A percentile compares a stretch with the other conserved stretches of the same genome.
Conservation (phyloP, 2,888 invertebrate species). For the Chaetogeoica ovagalla region DNA sequence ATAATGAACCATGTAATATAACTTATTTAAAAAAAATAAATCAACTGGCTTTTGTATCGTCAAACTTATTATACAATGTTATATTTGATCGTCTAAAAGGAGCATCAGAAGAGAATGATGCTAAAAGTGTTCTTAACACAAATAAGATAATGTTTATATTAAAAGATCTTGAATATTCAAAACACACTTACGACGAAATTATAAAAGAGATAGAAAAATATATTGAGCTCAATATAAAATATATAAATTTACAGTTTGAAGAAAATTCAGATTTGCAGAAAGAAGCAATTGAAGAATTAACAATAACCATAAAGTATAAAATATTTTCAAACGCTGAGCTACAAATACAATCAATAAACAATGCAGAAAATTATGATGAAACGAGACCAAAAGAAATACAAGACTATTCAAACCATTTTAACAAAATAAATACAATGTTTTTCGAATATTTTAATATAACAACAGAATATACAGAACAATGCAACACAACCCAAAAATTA, state of each 20-base stretch:
- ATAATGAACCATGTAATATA: neutral
- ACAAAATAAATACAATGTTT: neutral
- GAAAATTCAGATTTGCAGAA: neutral
- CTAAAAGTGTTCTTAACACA: neutral
- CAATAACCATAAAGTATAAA: slow-evolving; percentile 6
- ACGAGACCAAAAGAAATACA: neutral
- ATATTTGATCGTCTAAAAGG: neutral
- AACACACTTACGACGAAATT: neutral
- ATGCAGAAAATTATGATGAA: neutral
- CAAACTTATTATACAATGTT: slow-evolving; percentile 21
- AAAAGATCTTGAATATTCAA: slow-evolving; percentile 3
- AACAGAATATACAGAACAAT: neutral
- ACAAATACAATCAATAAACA: neutral
- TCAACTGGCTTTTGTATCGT: slow-evolving; percentile 13
- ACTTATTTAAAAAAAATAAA: neutral
- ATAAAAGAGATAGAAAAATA: neutral
- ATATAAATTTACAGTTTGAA: neutral
- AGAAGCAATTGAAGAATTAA: neutral
- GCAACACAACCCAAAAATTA: neutral
- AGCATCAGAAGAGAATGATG: neutral
- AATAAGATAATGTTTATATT: neutral
- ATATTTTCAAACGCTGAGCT: neutral
- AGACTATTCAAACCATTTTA: neutral
- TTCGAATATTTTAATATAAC: neutral
- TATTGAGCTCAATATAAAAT: neutral